Evolutionary conservation across 2,888 invertebrate species (phyloP).

Genomic region (Parelbella ahira): DNA sequence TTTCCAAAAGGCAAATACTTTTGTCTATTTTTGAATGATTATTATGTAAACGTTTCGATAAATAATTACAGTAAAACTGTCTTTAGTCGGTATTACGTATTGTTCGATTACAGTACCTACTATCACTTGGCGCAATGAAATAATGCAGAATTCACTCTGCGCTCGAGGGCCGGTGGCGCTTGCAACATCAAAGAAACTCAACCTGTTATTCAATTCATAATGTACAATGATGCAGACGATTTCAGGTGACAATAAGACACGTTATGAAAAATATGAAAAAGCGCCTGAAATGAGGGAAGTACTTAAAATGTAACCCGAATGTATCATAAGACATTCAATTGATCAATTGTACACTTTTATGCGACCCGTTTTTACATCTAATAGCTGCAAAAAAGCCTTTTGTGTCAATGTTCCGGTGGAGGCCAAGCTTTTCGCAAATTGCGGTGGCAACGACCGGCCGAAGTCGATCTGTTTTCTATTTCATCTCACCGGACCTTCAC

Average conservation of each 20-base stretch:
- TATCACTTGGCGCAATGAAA: no score
- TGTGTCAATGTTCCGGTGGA: slow-evolving; percentile 13
- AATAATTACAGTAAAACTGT: not conserved
- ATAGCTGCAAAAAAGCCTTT: slow-evolving; percentile 18
- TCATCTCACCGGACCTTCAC: slow-evolving; percentile 62
- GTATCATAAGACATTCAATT: no score
- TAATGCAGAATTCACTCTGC: not conserved
- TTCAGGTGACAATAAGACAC: no score
- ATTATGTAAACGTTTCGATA: slow-evolving; percentile 15
- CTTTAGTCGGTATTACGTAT: slow-evolving; percentile 8
- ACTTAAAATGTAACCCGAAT: no score
- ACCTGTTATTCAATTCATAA: no score
- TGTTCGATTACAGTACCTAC: slow-evolving; percentile 8
- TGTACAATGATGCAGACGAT: no score
- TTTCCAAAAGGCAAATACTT: no score
- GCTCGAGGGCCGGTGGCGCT: slow-evolving; percentile 5
- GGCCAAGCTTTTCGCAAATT: slow-evolving; percentile 22
- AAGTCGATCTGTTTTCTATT: slow-evolving; percentile 47
- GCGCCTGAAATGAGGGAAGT: no score
- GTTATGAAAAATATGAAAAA: no score
- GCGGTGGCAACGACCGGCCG: slow-evolving; percentile 27
- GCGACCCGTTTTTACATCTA: no score
- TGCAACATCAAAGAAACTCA: no score
- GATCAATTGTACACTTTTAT: no score
- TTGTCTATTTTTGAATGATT: slow-evolving; percentile 4